phyloP scores from a whole-genome alignment of 2,888 invertebrate species.

The Dorcus hopei region DNA sequence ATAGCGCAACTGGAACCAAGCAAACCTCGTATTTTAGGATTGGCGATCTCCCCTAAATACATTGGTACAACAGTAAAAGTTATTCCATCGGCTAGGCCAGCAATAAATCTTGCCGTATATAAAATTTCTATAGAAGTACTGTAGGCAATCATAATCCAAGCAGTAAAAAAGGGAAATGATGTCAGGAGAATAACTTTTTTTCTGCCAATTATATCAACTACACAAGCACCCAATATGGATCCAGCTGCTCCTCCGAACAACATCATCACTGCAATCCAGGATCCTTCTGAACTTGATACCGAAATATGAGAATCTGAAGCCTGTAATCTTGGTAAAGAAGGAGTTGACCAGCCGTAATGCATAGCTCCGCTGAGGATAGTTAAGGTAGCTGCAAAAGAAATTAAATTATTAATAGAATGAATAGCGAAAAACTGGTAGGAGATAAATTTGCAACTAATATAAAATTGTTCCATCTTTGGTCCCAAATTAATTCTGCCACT shows the following conservation, averaged over 20 bases:
- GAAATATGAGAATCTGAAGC: slow-evolving; percentile 49
- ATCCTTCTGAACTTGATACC: slow-evolving; percentile 52
- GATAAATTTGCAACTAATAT: not conserved
- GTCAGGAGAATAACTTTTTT: slow-evolving; percentile 62
- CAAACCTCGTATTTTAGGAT: slow-evolving; percentile 56
- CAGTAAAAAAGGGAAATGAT: slow-evolving; percentile 59
- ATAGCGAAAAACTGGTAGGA: not conserved
- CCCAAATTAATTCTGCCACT: too few relatives aligned
- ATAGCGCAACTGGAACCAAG: slow-evolving; percentile 62
- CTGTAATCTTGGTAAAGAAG: slow-evolving; percentile 55
- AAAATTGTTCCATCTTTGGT: not conserved
- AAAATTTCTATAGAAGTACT: slow-evolving; percentile 56
- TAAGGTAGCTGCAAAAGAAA: slow-evolving; percentile 40
- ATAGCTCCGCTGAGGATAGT: slow-evolving; percentile 43
- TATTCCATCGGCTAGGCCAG: slow-evolving; percentile 57
- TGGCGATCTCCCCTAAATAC: slow-evolving; percentile 62
- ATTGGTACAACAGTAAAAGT: slow-evolving; percentile 52
- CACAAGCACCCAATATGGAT: slow-evolving; percentile 59
- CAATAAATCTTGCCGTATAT: slow-evolving; percentile 53
- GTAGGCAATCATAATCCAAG: slow-evolving; percentile 63
- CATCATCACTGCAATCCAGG: slow-evolving; percentile 65
- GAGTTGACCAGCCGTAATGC: slow-evolving; percentile 60
- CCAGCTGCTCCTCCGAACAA: slow-evolving; percentile 63
- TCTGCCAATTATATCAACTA: slow-evolving; percentile 66
- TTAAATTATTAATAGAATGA: not conserved